Conservation (phyloP, 2,797 vertebrate genomes). For the Artibeus lituratus region DNA sequence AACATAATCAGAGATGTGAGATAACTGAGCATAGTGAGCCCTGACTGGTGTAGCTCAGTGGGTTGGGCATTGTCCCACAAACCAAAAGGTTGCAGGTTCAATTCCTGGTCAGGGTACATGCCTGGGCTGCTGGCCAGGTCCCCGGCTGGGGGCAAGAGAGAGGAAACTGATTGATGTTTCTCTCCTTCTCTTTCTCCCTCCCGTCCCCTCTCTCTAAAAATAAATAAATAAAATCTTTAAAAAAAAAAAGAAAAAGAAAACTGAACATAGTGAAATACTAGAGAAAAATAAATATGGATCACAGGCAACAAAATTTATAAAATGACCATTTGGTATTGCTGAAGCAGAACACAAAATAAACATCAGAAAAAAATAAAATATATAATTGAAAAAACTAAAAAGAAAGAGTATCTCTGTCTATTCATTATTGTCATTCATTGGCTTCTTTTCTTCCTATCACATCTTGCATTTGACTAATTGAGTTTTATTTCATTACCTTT, state of each 20-base stretch:
- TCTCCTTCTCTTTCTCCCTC: too few species aligned
- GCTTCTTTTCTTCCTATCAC: not conserved
- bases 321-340: not conserved
- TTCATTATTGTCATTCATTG: not conserved
- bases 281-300: not conserved
- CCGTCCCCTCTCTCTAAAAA: too few species aligned
- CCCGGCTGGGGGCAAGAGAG: too few species aligned
- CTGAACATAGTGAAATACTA: not conserved
- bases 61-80: too few species aligned
- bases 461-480: not conserved
- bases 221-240: too few species aligned
- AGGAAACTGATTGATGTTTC: too few species aligned
- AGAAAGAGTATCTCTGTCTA: not conserved
- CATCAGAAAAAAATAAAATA: not conserved
- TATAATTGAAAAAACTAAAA: not conserved
- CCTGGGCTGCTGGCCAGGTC: too few species aligned
- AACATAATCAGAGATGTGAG: not conserved
- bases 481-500: not conserved
- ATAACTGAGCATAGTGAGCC: not conserved
- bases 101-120: too few species aligned
- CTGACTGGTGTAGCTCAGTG: too few species aligned
- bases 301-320: not conserved
- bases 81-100: too few species aligned
- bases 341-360: not conserved
- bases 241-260: not conserved